phyloP scores from a whole-genome alignment of 2,888 invertebrate genomes.

The Cyaniris semiargus region DNA sequence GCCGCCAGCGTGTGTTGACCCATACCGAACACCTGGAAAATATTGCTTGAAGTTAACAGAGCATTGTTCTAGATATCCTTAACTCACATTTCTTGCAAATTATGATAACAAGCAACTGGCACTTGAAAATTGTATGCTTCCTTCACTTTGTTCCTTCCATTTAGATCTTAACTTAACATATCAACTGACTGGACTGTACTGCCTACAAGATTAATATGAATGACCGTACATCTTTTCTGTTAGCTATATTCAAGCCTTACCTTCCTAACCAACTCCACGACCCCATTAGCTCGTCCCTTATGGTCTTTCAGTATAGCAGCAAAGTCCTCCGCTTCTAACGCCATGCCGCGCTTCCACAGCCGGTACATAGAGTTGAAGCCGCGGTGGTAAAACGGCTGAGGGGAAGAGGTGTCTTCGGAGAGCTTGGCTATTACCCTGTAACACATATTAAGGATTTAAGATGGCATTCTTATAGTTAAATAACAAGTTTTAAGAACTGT shows the following conservation, averaged over 20 bases:
- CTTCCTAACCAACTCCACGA: conserved; percentile 81
- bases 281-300: conserved; percentile 71
- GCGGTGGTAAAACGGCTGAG: conserved; percentile 57
- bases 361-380: conserved; percentile 80
- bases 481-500: too few species aligned
- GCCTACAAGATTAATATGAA: too few species aligned
- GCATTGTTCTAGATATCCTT: too few species aligned
- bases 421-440: conserved; percentile 57
- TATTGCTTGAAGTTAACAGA: too few species aligned
- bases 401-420: conserved; percentile 48
- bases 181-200: too few species aligned
- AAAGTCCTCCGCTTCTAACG: conserved; percentile 84
- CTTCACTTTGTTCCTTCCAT: too few species aligned
- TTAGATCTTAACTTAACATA: too few species aligned
- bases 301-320: conserved; percentile 83
- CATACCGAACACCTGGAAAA: conserved; percentile 72
- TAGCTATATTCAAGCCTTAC: conserved; percentile 35
- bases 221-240: too few species aligned
- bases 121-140: too few species aligned
- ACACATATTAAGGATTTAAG: neutral
- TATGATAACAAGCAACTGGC: too few species aligned
- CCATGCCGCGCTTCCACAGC: conserved; percentile 89
- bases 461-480: too few species aligned
- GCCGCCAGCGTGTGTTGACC: conserved; percentile 85
- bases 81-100: too few species aligned